Base-by-base conservation (phyloP, 92 coral and sea anemone species). In the Porites divaricata region DNA sequence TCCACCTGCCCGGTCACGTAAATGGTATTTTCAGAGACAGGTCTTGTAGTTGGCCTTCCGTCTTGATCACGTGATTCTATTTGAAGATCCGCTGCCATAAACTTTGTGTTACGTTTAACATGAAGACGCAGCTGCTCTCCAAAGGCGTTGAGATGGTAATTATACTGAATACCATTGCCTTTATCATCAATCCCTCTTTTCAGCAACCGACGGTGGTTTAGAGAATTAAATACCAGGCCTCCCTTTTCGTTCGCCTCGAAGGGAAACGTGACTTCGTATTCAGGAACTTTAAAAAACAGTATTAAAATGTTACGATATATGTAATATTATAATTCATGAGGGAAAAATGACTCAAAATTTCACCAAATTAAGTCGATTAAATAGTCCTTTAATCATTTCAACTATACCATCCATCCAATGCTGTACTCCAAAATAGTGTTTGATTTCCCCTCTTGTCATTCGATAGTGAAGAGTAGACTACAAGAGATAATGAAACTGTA, bases 211-310 rank as follows among this genome's bases (percentile, higher is more conserved):
- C 89, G 58, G 51, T 23, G 77, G 53, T 85, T 80, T 2, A 90
- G 83, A 23, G 83, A 68, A 70, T 86, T 76, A 51, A 86, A 70
- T n/a, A 26, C 28, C 24, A 88, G 78, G 12, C 72, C 52, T 1
- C 93, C 93, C 9, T 67, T 70, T 17, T 90, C 86, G 51, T 88
- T 64, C n/a, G 82, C 81, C 72, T 81, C 79, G 75, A 83, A 86
- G 8, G 98, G 92, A 58, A 84, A 80, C 16, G 92, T 82, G n/a
- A 95, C 83, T 12, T 93, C 89, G 75, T 95, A 95, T 50, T 90
- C 98, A 66, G 98, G 98, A 68, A 95, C 96, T 93, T 48, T 2
- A 75, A 12, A 79, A 72, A 35, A 74, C 28, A 12, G 52, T 8
- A 8, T 12, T 1, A 51, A 8, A 52, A n/a, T n/a, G 24, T 50